Percentiles rank a stretch among this genome's conserved stretches.
These are phyloP conservation scores for Pontoporia blainvillei DNA, from an alignment of 2,113 vertebrate genomes.

Conservation along the genomic window DNA sequence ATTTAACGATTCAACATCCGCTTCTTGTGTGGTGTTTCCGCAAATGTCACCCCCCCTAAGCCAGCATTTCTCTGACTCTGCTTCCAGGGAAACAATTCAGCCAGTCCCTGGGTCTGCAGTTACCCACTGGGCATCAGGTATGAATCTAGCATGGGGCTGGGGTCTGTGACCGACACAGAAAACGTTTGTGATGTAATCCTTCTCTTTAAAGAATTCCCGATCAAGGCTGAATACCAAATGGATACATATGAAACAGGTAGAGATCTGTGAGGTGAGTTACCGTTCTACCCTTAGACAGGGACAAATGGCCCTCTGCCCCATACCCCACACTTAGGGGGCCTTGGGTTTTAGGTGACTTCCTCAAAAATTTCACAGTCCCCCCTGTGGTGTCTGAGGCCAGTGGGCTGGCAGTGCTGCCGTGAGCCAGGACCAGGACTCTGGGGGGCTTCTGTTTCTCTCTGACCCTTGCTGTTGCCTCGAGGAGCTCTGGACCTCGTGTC, in stretches of 20 bases:
- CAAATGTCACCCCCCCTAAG: neutral
- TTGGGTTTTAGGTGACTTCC: neutral
- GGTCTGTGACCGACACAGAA: neutral
- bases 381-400: neutral
- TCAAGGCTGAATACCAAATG: neutral
- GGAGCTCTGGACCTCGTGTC: neutral
- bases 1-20: neutral
- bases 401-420: too few relatives aligned
- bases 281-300: neutral
- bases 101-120: neutral
- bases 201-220: neutral
- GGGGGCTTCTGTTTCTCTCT: neutral
- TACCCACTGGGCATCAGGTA: neutral
- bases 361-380: neutral
- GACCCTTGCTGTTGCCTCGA: neutral
- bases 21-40: neutral
- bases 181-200: neutral
- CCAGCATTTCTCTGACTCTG: neutral
- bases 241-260: neutral
- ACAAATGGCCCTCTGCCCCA: fast-evolving
- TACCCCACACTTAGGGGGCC: neutral
- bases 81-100: neutral
- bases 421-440: neutral
- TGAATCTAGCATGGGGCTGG: neutral
- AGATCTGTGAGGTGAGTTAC: neutral